Base-by-base conservation (phyloP, 2,888 invertebrate genomes). In the Lordiphosa andalusiaca region DNA sequence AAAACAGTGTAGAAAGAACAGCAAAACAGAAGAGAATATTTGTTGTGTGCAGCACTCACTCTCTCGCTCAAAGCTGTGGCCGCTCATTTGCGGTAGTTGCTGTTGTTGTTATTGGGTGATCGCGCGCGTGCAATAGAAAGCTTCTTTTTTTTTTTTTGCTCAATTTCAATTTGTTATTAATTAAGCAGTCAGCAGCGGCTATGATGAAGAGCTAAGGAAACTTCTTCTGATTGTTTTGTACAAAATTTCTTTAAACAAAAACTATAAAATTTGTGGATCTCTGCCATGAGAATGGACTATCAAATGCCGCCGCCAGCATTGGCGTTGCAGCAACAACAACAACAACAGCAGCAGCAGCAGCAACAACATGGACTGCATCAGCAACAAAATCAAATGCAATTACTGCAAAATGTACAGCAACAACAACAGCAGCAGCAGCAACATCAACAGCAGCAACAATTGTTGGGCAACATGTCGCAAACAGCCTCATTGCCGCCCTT, bases 231-330 rank as follows among this genome's bases (percentile, higher is more conserved):
- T 33, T 42, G 44, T 42, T 57, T 9, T 5, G 50, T 12, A 40
- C 16, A 25, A 36, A 42, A 42, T 7, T 7, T 25, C 1, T 25
- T 25, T 25, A 30, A 50, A 25, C 16, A 58, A 38, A 19, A 38
- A 33, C 35, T 10, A 21, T 21, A 50, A 49, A 23, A 42, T 40
- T 48, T 59, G 56, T 71, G 60, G 71, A 65, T 65, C 65, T 55
- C 81, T 78, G 73, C 73, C 59, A 88, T 88, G 86, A 88, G 86
- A 86, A 90, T 90, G 90, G 90, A 90, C 82, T 90, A 90, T 80
- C 88, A 89, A 86, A 82, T 89, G 82, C 88, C 89, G 69, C 89
- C 89, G 82, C 87, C 85, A 76, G 84, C 86, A 51, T 59, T 80
- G 82, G 85, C 88, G 53, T 75, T 90, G 72, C 88, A 84, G 55